Evolutionary conservation across 2,888 invertebrate genomes (phyloP).

Genomic region (Griposia aprilina): DNA sequence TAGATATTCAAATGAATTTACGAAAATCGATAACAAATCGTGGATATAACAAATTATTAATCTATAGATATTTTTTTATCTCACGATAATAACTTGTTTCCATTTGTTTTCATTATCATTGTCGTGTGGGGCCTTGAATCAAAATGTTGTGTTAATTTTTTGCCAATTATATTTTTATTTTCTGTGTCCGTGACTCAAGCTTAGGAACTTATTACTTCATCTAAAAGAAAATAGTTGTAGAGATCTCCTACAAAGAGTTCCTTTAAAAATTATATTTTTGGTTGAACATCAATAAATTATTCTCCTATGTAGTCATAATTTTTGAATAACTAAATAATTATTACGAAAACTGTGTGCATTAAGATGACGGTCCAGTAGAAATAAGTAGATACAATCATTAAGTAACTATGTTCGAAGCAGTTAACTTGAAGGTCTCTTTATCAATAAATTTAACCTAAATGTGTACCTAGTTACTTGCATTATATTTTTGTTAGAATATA

Average conservation of each 20-base stretch:
- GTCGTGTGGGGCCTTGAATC: conserved; percentile 14
- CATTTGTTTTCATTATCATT: conserved; percentile 35
- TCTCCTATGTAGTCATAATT: neutral
- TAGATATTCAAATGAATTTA: conserved; percentile 51
- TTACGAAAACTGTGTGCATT: neutral
- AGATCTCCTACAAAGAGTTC: neutral
- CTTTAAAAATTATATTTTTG: neutral
- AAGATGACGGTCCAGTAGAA: neutral
- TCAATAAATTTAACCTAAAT: conserved; percentile 32
- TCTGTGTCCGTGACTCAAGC: neutral
- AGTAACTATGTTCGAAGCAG: conserved; percentile 17
- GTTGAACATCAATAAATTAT: neutral
- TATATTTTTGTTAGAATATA: conserved; percentile 14
- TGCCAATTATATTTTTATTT: conserved; percentile 22
- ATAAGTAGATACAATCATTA: neutral
- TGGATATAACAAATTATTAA: conserved; percentile 26
- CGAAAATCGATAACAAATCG: conserved; percentile 34
- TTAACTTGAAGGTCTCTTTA: conserved; percentile 45
- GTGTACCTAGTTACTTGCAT: neutral
- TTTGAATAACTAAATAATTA: neutral
- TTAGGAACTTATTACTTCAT: neutral
- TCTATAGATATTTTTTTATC: conserved; percentile 40
- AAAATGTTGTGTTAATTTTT: conserved; percentile 28
- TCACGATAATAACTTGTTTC: conserved; percentile 18
- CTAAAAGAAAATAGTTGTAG: neutral